Evolutionary conservation across 2,797 vertebrate genomes (phyloP), one percentile per base, ranked within the genome.

Genomic region (Hybognathus amarus): DNA sequence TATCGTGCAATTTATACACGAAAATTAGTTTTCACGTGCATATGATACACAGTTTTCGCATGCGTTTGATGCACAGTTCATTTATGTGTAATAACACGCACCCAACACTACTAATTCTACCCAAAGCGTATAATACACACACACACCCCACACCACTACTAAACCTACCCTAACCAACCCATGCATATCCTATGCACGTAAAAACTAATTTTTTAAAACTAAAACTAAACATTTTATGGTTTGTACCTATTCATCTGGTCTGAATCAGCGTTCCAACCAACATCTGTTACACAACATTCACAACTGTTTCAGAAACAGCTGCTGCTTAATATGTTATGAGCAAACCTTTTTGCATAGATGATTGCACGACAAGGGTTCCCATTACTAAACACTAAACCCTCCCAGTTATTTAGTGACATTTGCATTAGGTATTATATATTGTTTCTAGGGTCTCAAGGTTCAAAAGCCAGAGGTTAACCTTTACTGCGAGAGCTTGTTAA

Each of bases 261-360:
- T 33, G 6, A 81, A 52, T 73, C 20, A 20, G 38, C 13, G 17
- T 59, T 59, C 61, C 20, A 81, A 18, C 8, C 4, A 15, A 73
- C 10, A 22, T 24, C 56, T 15, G 69, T 42, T 73, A 36, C 63
- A 20, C 56, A 61, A 59, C 38, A 47, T 80, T 36, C 56, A 73
- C 68, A 81, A 63, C 56, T 24, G 38, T 59, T 59, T 70, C 38
- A 15, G 20, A 64, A 81, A 73, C 42, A 18, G 20, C 42, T 81
- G 68, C 13, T 73, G 69, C 40, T 45, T 71, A 18, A n/a, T 52
- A 64, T 24, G 45, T 36, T 63, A 63, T n/a, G 27, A 50, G 20
- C 13, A 30, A 27, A 30, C n/a, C 38, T 63, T 63, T 20, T 42
- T 77, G 54, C 54, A 61, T 36, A 61, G n/a, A 61, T 27, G 8